Evolutionary conservation across 1,140 invertebrate genomes (phyloP), one percentile per base, ranked within the genome.

Genomic region (Phthorimaea operculella): DNA sequence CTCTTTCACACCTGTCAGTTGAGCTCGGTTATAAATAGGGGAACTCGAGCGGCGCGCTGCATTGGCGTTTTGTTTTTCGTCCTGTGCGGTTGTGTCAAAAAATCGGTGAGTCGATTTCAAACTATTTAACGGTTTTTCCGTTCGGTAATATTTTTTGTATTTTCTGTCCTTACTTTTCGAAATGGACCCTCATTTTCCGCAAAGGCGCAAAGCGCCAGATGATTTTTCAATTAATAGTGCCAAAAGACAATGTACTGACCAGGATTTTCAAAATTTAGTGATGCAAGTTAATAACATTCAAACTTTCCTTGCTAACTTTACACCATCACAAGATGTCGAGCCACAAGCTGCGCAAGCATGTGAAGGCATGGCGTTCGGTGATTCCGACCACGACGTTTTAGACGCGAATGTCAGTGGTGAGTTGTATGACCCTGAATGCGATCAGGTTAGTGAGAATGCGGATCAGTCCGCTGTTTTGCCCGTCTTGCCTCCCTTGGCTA

Each of bases 111-210:
- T 51, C 12, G 16, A 12, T 12, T 51, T 51, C 12, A 51, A 33
- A 21, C 21, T 51, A 15, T 21, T 51, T 39, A 52, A 52, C 51
- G 51, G 51, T 52, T 18, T 39, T 52, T 14, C 51, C 34, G 51
- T 52, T 52, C 34, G 51, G 4, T 52, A 52, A 3, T 28, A 12
- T 52, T 5, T 8, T 52, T 52, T 8, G 15, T 28, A 5, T 5
- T 52, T 36, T 21, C 21, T 28, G 12, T 51, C 28, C 21, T 21
- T 36, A 1, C 39, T 36, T 34, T 21, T 6, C 4, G 15, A 9
- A 52, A 18, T 52, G 33, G 51, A 28, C 12, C 11, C 17, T 52
- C 4, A 34, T 14, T 51, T 33, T 51, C 17, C 39, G 39, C 45
- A 16, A 47, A 47, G 15, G 45, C 45, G 45, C 15, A 47, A 47